Percentiles rank a stretch among this genome's conserved stretches.
These are phyloP conservation scores for Hydriomena furcata DNA, from an alignment of 2,888 invertebrate genomes.

Conservation along the genomic window DNA sequence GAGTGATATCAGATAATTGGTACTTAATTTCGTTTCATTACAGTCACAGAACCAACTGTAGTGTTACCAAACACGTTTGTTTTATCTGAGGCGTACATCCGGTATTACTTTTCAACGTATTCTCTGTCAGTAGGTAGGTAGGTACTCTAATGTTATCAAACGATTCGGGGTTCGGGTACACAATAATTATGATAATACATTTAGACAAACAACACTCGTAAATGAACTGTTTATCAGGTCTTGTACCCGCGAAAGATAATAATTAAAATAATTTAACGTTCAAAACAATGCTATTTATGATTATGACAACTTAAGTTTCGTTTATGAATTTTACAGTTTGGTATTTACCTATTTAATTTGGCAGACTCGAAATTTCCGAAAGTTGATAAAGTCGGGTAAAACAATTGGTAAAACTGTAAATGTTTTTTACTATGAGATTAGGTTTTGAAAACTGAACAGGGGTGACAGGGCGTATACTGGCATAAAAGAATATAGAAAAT, in stretches of 20 bases:
- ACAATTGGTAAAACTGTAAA: too few relatives aligned
- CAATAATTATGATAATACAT: conserved; percentile 57
- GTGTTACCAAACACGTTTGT: conserved; percentile 54
- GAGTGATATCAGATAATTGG: too few relatives aligned
- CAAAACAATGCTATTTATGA: conserved; percentile 58
- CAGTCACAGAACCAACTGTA: conserved; percentile 26
- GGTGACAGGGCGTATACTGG: too few relatives aligned
- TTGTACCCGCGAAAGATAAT: conserved; percentile 60
- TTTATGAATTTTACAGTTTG: too few relatives aligned
- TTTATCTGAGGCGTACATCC: conserved; percentile 76
- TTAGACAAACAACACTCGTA: conserved; percentile 63
- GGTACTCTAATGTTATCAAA: conserved; percentile 56
- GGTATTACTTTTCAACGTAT: conserved; percentile 65
- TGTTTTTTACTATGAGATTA: too few relatives aligned
- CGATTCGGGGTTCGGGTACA: conserved; percentile 53
- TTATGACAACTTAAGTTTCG: conserved; percentile 53
- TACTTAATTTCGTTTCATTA: too few relatives aligned
- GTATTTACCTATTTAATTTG: too few relatives aligned
- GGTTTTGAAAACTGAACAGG: too few relatives aligned
- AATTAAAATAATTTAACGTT: conserved; percentile 37
- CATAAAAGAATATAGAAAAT: too few relatives aligned
- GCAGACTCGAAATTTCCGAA: too few relatives aligned
- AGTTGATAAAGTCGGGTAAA: too few relatives aligned
- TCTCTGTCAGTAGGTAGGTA: conserved; percentile 41
- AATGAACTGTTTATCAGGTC: conserved; percentile 58